Evolutionary conservation across 2,888 invertebrate genomes (phyloP), one percentile per base, ranked within the genome.

Genomic region (Thereva nobilitata): DNA sequence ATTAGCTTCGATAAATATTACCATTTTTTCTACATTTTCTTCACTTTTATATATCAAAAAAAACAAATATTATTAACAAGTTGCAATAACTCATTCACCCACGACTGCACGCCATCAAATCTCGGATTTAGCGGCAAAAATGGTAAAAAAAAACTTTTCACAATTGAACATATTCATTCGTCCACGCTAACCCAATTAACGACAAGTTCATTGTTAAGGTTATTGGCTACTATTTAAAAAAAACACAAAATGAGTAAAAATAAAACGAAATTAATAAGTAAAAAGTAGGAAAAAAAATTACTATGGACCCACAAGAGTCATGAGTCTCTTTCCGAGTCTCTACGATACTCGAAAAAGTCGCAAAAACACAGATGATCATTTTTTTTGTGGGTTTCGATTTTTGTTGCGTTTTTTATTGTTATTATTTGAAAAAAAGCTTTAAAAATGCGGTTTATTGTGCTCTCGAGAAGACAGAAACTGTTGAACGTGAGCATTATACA

Each of bases 191-290:
- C 12, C 38, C 37, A 38, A 59, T 38, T 56, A 44, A 4, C 9
- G 12, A 61, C 41, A 61, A 61, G 50, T 61, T 61, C 61, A 61
- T 50, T 61, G 61, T 50, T 61, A 61, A 61, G 50, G 50, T 41
- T 49, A 50, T 7, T 44, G 44, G 44, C n/a, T 9, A 23, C 5
- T 44, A 9, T 3, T 50, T 34, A 10, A 50, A 23, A 34, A 50
- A 59, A 59, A 59, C 45, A 9, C 34, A 42, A 56, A 56, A 41
- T 53, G 1, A 35, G 53, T 10, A 38, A 35, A 53, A 37, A 37
- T 10, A 10, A 34, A 53, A 10, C 53, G 53, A 53, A 38, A 37
- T 38, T 53, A 38, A n/a, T n/a, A 44, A 44, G 8, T 9, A 44
- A 53, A 8, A 12, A 49, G 49, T 23, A 8, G 23, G 49, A 34